A percentile compares a stretch with the other conserved stretches of the same genome.
phyloP scores from a whole-genome alignment of 2,797 vertebrate species.

The Phoeniculus purpureus region DNA sequence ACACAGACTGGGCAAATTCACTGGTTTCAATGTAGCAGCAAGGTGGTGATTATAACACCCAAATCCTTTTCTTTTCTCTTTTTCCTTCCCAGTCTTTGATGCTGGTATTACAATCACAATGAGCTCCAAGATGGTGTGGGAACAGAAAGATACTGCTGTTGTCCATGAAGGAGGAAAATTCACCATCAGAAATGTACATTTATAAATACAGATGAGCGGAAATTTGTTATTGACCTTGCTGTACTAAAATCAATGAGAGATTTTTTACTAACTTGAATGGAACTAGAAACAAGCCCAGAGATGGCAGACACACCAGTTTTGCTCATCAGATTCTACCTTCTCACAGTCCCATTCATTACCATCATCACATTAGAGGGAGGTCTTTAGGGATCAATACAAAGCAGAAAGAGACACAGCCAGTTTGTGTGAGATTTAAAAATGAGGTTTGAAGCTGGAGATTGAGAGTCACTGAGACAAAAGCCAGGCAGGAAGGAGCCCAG shows the following conservation, averaged over 20 bases:
- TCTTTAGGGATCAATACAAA: conserved; percentile 24
- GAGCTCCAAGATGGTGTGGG: neutral
- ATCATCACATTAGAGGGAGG: conserved; percentile 30
- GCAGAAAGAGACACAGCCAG: neutral
- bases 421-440: conserved; percentile 13
- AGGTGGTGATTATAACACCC: neutral
- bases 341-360: conserved; percentile 20
- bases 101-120: neutral
- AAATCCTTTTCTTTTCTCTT: neutral
- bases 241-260: conserved; percentile 21
- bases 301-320: neutral
- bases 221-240: conserved; percentile 44
- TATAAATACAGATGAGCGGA: conserved; percentile 33
- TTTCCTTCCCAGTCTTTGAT: neutral
- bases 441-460: neutral
- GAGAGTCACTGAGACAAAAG: neutral
- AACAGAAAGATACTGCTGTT: neutral
- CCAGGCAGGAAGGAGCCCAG: neutral
- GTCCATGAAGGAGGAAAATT: neutral
- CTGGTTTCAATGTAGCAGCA: neutral
- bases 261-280: neutral
- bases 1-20: neutral
- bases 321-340: conserved; percentile 5
- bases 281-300: neutral
- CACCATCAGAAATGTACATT: neutral